Conservation (phyloP, 2,888 invertebrate genomes). For the Tetropium fuscum region DNA sequence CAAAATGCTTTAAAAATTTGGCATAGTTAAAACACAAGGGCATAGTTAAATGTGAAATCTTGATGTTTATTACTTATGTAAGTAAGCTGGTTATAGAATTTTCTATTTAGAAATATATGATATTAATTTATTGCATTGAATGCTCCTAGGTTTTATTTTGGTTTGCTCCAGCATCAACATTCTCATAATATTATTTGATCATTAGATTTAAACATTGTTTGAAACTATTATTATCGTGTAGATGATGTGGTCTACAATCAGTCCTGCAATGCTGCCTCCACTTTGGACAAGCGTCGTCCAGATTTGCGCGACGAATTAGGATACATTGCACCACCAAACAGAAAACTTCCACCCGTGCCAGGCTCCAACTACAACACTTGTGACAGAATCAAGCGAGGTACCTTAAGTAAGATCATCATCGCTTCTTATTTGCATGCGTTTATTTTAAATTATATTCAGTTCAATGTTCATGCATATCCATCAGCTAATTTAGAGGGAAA, state of each 20-base stretch:
- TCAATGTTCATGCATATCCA: conserved; percentile 24
- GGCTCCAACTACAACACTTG: conserved; percentile 95
- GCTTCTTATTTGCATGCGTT: conserved; percentile 37
- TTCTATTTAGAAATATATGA: no score
- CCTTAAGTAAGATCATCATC: conserved; percentile 80
- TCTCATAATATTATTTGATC: not conserved
- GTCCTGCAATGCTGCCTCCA: conserved; percentile 73
- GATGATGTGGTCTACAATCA: conserved; percentile 94
- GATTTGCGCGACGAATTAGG: conserved; percentile 89
- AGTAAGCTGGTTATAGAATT: no score
- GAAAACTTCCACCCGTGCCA: conserved; percentile 92
- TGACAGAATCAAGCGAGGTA: conserved; percentile 94
- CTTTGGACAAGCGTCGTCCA: conserved; percentile 86
- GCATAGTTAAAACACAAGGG: no score
- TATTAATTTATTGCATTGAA: no score
- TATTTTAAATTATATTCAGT: conserved; percentile 25
- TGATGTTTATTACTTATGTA: no score
- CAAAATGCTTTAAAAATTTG: no score
- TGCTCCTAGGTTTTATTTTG: not conserved
- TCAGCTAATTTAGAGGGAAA: conserved; percentile 5
- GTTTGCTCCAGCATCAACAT: conserved; percentile 6
- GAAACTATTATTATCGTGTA: conserved; percentile 58
- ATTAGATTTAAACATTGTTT: not conserved
- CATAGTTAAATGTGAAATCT: no score
- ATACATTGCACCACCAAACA: conserved; percentile 93